These are phyloP conservation scores for Polydesmus complanatus DNA, from an alignment of 2,888 invertebrate genomes.

Conservation along the genomic window DNA sequence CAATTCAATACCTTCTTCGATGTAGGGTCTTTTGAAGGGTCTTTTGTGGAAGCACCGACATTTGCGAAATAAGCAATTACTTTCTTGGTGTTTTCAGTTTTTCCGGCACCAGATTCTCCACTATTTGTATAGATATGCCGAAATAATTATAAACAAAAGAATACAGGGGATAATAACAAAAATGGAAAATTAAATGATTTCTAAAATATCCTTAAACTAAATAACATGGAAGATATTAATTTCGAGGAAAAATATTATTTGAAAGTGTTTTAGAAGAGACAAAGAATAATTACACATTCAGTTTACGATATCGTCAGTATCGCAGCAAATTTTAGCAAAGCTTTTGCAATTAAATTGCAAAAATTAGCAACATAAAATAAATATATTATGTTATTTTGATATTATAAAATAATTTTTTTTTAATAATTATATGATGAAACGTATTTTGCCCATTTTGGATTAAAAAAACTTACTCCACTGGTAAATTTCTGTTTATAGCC, in stretches of 20 bases:
- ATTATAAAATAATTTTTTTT: no score
- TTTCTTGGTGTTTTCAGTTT: conserved; percentile 99
- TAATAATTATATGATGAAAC: not conserved
- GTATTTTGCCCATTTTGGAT: not conserved
- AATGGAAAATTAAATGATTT: no score
- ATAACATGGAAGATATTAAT: no score
- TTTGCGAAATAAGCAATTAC: conserved; percentile 93
- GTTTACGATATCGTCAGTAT: no score
- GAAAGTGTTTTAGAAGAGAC: no score
- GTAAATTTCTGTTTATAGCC: conserved; percentile 22
- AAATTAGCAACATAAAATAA: not conserved
- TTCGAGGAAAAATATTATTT: no score
- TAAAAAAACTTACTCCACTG: conserved; percentile 23
- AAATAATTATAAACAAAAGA: no score
- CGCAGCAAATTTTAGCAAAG: no score
- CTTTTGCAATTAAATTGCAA: no score
- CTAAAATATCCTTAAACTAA: no score
- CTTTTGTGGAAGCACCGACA: conserved; percentile 39
- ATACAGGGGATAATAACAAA: no score
- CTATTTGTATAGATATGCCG: conserved; percentile 37
- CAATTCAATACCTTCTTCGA: conserved; percentile 21
- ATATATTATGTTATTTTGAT: not conserved
- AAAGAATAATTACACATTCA: no score
- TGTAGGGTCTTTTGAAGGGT: conserved; percentile 18
- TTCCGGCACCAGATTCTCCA: conserved; percentile 98